Percentiles rank a stretch among this genome's conserved stretches.
Evolutionary conservation across 2,888 invertebrate species (phyloP).

Genomic region (Dyspetes luteomarginatus): DNA sequence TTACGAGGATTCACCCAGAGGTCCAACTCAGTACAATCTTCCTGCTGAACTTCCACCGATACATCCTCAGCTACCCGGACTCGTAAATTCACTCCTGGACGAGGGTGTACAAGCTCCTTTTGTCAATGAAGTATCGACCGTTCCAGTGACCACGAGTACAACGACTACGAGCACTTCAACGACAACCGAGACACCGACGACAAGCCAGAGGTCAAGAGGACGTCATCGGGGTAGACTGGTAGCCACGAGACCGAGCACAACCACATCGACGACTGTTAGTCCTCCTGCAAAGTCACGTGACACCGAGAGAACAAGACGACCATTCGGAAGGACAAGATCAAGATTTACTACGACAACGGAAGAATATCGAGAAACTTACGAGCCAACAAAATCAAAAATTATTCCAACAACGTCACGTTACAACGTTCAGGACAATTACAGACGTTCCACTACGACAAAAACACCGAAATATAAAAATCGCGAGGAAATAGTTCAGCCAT

Average conservation of each 20-base stretch:
- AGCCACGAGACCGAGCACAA: constrained; percentile 70
- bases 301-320: constrained; percentile 76
- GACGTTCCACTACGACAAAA: constrained; percentile 64
- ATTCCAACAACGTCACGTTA: constrained; percentile 74
- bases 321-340: constrained; percentile 78
- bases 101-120: constrained; percentile 74
- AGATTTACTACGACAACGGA: constrained; percentile 79
- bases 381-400: constrained; percentile 76
- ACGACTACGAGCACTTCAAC: constrained; percentile 72
- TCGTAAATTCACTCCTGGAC: constrained; percentile 87
- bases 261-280: constrained; percentile 73
- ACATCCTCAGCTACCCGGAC: constrained; percentile 86
- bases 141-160: constrained; percentile 68
- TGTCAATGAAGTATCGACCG: constrained; percentile 56
- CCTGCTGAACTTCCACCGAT: constrained; percentile 86
- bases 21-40: constrained; percentile 84
- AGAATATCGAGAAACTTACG: constrained; percentile 78
- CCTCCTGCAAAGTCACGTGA: constrained; percentile 65
- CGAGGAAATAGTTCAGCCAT: constrained; percentile 40
- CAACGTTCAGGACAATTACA: constrained; percentile 59
- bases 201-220: constrained; percentile 72
- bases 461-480: constrained; percentile 70
- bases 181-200: constrained; percentile 72
- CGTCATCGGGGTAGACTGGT: constrained; percentile 73
- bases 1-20: constrained; percentile 67